A percentile compares a stretch with the other conserved stretches of the same genome.
phyloP scores from a whole-genome alignment of 2,797 vertebrate genomes.

The Oreonectes daqikongensis region DNA sequence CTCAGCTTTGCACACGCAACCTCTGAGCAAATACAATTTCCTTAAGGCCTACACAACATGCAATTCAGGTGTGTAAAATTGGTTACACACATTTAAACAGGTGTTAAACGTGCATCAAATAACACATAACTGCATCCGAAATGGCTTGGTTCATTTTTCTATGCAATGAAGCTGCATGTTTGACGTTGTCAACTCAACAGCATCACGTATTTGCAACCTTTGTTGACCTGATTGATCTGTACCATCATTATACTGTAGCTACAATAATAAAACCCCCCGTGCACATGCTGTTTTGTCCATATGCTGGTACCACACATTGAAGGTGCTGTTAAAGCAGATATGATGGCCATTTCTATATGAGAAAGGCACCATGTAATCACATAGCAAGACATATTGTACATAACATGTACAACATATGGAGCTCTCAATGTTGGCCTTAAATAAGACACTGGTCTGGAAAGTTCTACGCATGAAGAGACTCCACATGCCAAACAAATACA shows the following conservation, averaged over 20 bases:
- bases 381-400: constrained; percentile 25
- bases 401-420: neutral
- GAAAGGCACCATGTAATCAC: constrained; percentile 24
- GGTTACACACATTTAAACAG: neutral
- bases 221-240: constrained; percentile 20
- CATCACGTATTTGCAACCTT: constrained; percentile 14
- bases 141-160: constrained; percentile 13
- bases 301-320: constrained; percentile 19
- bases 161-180: constrained; percentile 27
- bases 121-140: constrained; percentile 20
- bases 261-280: neutral
- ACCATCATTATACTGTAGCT: neutral
- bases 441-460: neutral
- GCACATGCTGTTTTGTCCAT: neutral
- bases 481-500: neutral
- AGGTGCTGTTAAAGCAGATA: constrained; percentile 9
- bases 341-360: constrained; percentile 33
- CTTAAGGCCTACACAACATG: no score
- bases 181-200: constrained; percentile 23
- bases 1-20: no score
- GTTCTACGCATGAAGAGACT: neutral
- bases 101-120: constrained; percentile 20
- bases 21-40: neutral
- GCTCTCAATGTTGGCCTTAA: neutral
- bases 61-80: no score